Evolutionary conservation across 2,113 vertebrate species (phyloP).

Genomic region (Egretta garzetta): DNA sequence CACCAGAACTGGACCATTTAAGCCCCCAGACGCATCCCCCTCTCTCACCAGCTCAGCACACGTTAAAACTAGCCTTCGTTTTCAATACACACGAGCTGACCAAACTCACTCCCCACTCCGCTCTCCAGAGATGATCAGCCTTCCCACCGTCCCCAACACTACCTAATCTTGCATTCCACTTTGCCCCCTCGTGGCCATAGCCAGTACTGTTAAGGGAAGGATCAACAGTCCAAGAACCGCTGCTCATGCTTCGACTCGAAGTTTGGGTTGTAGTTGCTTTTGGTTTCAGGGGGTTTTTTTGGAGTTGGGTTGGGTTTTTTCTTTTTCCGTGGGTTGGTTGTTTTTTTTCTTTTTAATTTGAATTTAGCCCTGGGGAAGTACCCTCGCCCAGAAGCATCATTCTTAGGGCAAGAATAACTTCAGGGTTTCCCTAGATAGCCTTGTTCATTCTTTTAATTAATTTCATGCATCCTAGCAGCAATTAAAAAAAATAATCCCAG

Average conservation of each 20-base stretch:
- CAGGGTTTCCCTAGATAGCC: not conserved
- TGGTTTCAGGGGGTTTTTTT: not conserved
- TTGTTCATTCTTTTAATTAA: not conserved
- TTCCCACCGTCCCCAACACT: accelerated
- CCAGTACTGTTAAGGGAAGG: not conserved
- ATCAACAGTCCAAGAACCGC: not conserved
- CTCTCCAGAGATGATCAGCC: not conserved
- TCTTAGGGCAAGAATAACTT: not conserved
- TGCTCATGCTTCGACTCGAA: not conserved
- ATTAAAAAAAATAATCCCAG: not conserved
- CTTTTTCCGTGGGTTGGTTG: not conserved
- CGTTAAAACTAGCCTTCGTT: not conserved
- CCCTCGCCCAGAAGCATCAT: not conserved
- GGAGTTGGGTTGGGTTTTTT: not conserved
- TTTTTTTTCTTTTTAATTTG: not conserved
- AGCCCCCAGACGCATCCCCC: not conserved
- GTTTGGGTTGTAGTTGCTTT: not conserved
- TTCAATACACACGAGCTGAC: accelerated
- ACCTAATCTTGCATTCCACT: accelerated
- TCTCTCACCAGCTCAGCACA: not conserved
- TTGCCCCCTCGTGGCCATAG: not conserved
- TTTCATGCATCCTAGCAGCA: not conserved
- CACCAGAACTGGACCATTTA: not conserved
- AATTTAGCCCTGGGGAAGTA: not conserved
- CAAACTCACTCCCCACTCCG: not conserved